A percentile compares a stretch with the other conserved stretches of the same genome.
Conservation (phyloP, 30 jellyfish, hydroid and myxozoan genomes). For the Haliclystus octoradiatus region DNA sequence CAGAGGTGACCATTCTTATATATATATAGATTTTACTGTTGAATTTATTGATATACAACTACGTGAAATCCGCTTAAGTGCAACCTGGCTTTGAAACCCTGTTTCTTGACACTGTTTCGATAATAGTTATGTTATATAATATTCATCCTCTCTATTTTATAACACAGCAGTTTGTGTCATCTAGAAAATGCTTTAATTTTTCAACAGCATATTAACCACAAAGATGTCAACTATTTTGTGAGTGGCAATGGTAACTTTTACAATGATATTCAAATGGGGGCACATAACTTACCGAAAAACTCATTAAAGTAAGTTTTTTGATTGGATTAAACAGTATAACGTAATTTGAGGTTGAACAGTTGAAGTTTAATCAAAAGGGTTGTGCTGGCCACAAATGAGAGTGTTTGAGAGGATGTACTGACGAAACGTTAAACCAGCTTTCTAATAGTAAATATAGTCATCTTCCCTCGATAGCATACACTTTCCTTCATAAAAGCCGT, state of each 20-base stretch:
- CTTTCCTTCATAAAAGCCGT: no score
- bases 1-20: no score
- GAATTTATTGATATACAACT: background rate
- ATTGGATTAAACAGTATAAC: background rate
- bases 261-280: slow-evolving; percentile 50
- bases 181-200: background rate
- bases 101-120: background rate
- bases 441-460: no score
- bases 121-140: background rate
- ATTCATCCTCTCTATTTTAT: background rate
- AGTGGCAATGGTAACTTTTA: slow-evolving; percentile 96
- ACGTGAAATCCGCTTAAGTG: background rate
- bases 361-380: background rate
- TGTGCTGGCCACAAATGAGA: no score
- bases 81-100: background rate
- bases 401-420: no score
- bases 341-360: background rate
- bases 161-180: background rate
- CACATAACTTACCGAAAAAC: slow-evolving; percentile 46
- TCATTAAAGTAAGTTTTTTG: slow-evolving; percentile 52
- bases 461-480: no score
- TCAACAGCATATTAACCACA: slow-evolving; percentile 65
- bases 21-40: no score
- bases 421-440: no score
- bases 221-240: slow-evolving; percentile 56